Evolutionary conservation across 1,140 invertebrate species (phyloP), one percentile per base, ranked within the genome.

Genomic region (Trachymyrmex septentrionalis): DNA sequence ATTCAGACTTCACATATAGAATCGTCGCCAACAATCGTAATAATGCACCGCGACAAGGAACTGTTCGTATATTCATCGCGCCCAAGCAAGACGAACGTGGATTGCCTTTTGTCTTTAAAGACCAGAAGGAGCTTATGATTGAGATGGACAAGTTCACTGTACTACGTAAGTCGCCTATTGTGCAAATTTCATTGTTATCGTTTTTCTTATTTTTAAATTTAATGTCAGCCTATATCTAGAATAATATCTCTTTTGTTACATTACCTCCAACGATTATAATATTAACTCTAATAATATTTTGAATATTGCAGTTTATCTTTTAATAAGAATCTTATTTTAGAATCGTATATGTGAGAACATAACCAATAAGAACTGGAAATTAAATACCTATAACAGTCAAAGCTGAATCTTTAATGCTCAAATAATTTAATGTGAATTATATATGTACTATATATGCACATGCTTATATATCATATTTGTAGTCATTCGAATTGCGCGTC

Each of bases 61-160:
- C 97, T 0, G 96, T 97, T 5, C 96, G 97, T n/a, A 97, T 98
- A 87, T 98, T 97, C 95, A 93, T 98, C 78, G 97, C 96, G 0
- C 97, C 98, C 0, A 96, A 96, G 77, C 91, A 94, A 19, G 97
- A 98, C 88, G 97, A 98, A 91, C 94, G 96, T 24, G 97, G 97
- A 1, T 94, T 96, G 9, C 96, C 95, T 3, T 96, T 97, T 92
- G 80, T 94, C 16, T 96, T 97, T 91, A 94, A 96, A 0, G 96
- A 97, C 34, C 97, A 98, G 92, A 96, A 97, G 30, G 91, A 95
- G 3, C 93, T 98, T 38, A 97, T 98, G 96, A 96, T 98, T 53
- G 97, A 98, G 91, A 94, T 98, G 94, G 97, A 98, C 93, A 97
- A 97, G 92, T 98, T 98, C 92, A 95, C 96, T 12, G 95, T 96